These are phyloP conservation scores for Oryctolagus cuniculus DNA, from an alignment of 2,113 vertebrate genomes.

Conservation along the genomic window DNA sequence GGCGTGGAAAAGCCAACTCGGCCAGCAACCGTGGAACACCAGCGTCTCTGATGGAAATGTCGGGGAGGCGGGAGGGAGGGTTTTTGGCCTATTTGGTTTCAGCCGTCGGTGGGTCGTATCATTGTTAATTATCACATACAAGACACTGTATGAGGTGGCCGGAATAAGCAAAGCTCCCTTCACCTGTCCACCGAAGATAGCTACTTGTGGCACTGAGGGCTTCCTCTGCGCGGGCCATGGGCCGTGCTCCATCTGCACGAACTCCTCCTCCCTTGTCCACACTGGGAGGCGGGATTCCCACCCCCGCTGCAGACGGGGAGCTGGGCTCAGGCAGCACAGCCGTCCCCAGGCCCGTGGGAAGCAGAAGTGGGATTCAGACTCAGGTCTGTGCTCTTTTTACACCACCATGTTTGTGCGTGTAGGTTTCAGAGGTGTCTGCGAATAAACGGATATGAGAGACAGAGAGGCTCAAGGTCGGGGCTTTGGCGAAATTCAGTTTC, in stretches of 20 bases:
- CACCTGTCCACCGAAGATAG: not conserved
- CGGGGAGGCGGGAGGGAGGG: not conserved
- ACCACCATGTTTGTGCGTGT: not conserved
- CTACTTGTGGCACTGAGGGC: not conserved
- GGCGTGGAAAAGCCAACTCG: not conserved
- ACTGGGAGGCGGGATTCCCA: not conserved
- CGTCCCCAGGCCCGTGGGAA: not conserved
- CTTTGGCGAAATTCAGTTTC: not conserved
- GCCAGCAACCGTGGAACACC: not conserved
- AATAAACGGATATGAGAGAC: not conserved
- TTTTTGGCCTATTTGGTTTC: not conserved
- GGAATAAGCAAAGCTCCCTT: not conserved
- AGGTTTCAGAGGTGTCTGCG: not conserved
- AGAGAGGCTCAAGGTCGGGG: not conserved
- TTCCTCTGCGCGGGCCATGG: not conserved
- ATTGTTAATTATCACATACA: not conserved
- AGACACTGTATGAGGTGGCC: not conserved
- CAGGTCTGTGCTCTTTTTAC: not conserved
- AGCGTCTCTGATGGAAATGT: not conserved
- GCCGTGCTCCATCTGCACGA: not conserved
- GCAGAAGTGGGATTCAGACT: not conserved
- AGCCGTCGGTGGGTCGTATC: not conserved
- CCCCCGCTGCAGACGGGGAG: not conserved
- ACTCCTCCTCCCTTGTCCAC: not conserved
- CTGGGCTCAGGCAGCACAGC: not conserved